Evolutionary conservation across 2,113 vertebrate genomes (phyloP).

Genomic region (Odocoileus virginianus): DNA sequence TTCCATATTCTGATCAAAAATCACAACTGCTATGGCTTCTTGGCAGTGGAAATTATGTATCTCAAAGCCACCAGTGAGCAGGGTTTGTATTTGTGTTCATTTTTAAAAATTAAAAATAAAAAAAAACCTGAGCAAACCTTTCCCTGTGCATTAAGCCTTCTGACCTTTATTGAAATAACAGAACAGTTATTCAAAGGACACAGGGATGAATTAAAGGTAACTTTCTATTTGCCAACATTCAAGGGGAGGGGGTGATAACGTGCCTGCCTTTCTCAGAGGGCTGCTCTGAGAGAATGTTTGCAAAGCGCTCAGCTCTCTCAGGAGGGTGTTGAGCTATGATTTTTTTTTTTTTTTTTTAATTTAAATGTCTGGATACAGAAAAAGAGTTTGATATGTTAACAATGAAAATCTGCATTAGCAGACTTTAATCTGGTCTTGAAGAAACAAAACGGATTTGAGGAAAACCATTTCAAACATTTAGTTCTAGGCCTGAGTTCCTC

Average conservation of each 20-base stretch:
- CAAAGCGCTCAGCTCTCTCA: neutral
- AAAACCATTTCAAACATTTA: neutral
- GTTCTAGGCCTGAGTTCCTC: neutral
- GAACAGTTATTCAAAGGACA: slow-evolving; percentile 74
- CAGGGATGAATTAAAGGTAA: slow-evolving; percentile 67
- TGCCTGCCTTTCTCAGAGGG: slow-evolving; percentile 14
- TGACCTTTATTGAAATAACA: slow-evolving; percentile 78
- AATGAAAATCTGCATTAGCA: neutral
- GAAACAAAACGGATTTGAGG: neutral
- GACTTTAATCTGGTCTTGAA: neutral
- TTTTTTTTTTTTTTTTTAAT: neutral
- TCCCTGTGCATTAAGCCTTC: slow-evolving; percentile 67
- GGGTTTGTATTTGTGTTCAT: slow-evolving; percentile 51
- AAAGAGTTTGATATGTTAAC: slow-evolving; percentile 53
- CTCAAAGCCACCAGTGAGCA: slow-evolving; percentile 22
- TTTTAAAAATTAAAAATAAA: slow-evolving; percentile 1
- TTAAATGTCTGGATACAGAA: slow-evolving; percentile 54
- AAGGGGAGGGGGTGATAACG: neutral
- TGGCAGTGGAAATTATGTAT: neutral
- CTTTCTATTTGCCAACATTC: slow-evolving; percentile 69
- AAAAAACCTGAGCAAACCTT: slow-evolving; percentile 51
- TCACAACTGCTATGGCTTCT: neutral
- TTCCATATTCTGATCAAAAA: neutral
- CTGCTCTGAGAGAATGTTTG: slow-evolving; percentile 48
- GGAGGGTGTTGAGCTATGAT: neutral